A percentile compares a stretch with the other conserved stretches of the same genome.
Evolutionary conservation across 1,140 invertebrate species (phyloP).

Genomic region (Ectropis grisescens): DNA sequence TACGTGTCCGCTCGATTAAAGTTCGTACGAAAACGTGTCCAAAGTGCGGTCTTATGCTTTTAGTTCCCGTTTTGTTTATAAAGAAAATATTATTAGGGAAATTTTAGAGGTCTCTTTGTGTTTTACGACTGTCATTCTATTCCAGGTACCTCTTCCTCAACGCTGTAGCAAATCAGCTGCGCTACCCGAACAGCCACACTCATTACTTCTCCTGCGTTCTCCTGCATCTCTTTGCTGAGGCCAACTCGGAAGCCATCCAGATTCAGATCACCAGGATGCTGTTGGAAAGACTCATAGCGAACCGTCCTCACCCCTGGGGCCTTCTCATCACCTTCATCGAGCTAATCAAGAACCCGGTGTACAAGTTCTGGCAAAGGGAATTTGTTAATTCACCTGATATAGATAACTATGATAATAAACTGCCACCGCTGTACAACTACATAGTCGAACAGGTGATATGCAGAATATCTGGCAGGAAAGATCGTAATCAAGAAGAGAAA

Average conservation of each 20-base stretch:
- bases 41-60: too few species aligned
- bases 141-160: slow-evolving; percentile 93
- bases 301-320: slow-evolving; percentile 99
- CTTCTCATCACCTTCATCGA: slow-evolving; percentile 99
- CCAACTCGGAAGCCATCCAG: slow-evolving; percentile 96
- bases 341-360: slow-evolving; percentile 98
- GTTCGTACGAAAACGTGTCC: too few species aligned
- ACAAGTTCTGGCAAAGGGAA: slow-evolving; percentile 99
- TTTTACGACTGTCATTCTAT: too few species aligned
- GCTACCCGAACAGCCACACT: slow-evolving; percentile 99
- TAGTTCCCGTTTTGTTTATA: too few species aligned
- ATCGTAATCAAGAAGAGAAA: too few species aligned
- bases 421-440: too few species aligned
- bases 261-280: slow-evolving; percentile 93
- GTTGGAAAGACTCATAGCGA: slow-evolving; percentile 97
- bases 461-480: too few species aligned
- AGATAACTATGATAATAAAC: slow-evolving; percentile 95
- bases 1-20: too few species aligned
- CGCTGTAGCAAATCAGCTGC: slow-evolving; percentile 97
- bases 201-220: slow-evolving; percentile 99
- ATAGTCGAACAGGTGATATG: too few species aligned
- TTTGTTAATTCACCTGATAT: slow-evolving; percentile 99
- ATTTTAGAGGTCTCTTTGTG: too few species aligned
- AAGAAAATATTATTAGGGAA: too few species aligned
- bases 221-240: slow-evolving; percentile 96